Percentiles rank a stretch among this genome's conserved stretches.
Conservation (phyloP, 2,797 vertebrate species). For the Parotocinclus haroldoi region DNA sequence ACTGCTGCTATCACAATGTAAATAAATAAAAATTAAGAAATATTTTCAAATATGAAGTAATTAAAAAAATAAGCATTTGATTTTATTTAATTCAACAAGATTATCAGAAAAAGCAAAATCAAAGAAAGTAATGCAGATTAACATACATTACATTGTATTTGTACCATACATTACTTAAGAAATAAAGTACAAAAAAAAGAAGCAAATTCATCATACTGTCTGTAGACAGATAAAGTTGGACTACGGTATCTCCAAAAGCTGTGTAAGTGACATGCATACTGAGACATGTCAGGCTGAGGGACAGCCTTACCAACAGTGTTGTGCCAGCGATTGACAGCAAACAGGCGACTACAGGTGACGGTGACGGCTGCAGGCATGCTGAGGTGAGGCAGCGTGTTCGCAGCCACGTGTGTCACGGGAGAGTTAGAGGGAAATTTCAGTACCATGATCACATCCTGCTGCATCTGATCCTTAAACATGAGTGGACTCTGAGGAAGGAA, state of each 20-base stretch:
- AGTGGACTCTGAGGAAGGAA: slow-evolving; percentile 97
- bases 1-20: too few species aligned
- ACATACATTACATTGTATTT: too few species aligned
- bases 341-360: slow-evolving; percentile 91
- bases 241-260: slow-evolving; percentile 99
- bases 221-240: slow-evolving; percentile 95
- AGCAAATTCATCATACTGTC: too few species aligned
- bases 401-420: slow-evolving; percentile 91
- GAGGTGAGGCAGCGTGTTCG: slow-evolving; percentile 94
- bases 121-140: too few species aligned
- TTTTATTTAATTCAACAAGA: too few species aligned
- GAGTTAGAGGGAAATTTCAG: slow-evolving; percentile 97
- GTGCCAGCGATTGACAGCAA: slow-evolving; percentile 96
- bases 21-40: too few species aligned
- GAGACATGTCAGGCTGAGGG: slow-evolving; percentile 22
- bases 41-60: too few species aligned
- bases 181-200: too few species aligned
- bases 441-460: slow-evolving; percentile 98
- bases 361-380: slow-evolving; percentile 88
- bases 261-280: slow-evolving; percentile 40
- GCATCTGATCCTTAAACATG: slow-evolving; percentile 99
- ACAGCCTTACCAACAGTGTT: slow-evolving; percentile 89
- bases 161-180: too few species aligned
- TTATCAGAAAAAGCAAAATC: too few species aligned
- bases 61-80: too few species aligned